A percentile compares a stretch with the other conserved stretches of the same genome.
These are phyloP conservation scores for Heteromyza rotundicornis DNA, from an alignment of 2,888 invertebrate species.

Conservation along the genomic window DNA sequence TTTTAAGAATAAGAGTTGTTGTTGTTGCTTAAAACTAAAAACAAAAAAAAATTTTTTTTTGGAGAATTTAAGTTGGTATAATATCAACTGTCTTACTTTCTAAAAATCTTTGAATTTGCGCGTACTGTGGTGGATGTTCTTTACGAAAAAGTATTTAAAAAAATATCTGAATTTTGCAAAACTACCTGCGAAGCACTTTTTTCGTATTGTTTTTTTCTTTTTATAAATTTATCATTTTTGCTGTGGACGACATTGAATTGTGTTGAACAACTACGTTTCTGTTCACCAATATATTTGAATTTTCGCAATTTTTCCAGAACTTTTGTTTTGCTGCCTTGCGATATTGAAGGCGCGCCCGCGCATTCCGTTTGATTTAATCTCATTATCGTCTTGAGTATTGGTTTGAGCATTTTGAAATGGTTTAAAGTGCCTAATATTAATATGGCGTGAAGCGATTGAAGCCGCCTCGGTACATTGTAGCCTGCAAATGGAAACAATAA, in stretches of 20 bases:
- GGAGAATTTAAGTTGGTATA: slow-evolving; percentile 26
- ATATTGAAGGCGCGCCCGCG: neutral
- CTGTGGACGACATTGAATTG: slow-evolving; percentile 60
- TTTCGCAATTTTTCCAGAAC: slow-evolving; percentile 16
- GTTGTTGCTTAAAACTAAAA: slow-evolving; percentile 34
- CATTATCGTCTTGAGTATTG: neutral
- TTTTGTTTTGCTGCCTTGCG: slow-evolving; percentile 27
- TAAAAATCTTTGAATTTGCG: slow-evolving; percentile 36
- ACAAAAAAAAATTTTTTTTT: slow-evolving; percentile 17
- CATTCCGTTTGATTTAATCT: neutral
- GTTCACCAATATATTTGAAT: slow-evolving; percentile 9
- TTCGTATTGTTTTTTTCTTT: slow-evolving; percentile 31
- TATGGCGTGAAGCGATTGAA: slow-evolving; percentile 96
- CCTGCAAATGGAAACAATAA: slow-evolving; percentile 67
- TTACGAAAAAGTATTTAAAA: slow-evolving; percentile 1
- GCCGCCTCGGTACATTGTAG: slow-evolving; percentile 91
- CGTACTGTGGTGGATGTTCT: slow-evolving; percentile 12
- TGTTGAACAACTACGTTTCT: slow-evolving; percentile 42
- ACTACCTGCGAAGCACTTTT: slow-evolving; percentile 50
- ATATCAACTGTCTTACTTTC: slow-evolving; percentile 33
- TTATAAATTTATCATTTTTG: slow-evolving; percentile 41
- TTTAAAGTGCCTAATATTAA: slow-evolving; percentile 64
- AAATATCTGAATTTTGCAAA: slow-evolving; percentile 32
- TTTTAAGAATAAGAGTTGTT: neutral
- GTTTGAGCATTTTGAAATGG: slow-evolving; percentile 32